Conservation (phyloP, 92 coral and sea anemone genomes). For the Porites cylindrica region DNA sequence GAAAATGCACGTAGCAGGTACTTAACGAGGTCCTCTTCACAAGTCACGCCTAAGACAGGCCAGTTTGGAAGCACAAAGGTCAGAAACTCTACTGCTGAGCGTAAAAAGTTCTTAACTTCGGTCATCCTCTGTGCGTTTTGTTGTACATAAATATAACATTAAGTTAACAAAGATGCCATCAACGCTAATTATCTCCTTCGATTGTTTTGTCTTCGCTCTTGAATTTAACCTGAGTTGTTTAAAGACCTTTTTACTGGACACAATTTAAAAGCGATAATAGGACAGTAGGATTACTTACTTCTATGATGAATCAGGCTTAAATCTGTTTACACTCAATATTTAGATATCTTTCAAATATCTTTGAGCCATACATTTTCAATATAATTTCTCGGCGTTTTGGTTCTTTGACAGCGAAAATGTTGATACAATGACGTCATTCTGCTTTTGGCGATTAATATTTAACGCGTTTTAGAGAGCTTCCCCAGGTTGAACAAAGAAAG, state of each 20-base stretch:
- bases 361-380: not conserved
- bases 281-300: too few relatives aligned
- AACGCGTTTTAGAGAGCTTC: not conserved
- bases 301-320: too few relatives aligned
- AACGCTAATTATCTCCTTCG: too few relatives aligned
- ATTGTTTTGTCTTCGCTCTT: too few relatives aligned
- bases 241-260: too few relatives aligned
- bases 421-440: conserved; percentile 19
- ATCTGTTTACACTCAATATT: too few relatives aligned
- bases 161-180: too few relatives aligned
- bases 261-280: too few relatives aligned
- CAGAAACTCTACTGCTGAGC: not conserved
- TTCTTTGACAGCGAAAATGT: conserved; percentile 5
- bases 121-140: too few relatives aligned
- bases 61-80: not conserved
- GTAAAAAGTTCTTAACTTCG: not conserved
- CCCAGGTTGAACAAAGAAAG: conserved; percentile 20
- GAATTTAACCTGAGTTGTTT: too few relatives aligned
- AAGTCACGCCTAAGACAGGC: not conserved
- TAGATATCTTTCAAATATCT: not conserved
- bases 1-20: conserved; percentile 3
- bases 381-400: not conserved
- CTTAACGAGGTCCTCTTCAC: conserved; percentile 17
- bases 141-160: too few relatives aligned
- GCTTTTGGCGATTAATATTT: conserved; percentile 21